A percentile compares a stretch with the other conserved stretches of the same genome.
Conservation (phyloP, 2,113 vertebrate species). For the Oryzias melastigma region DNA sequence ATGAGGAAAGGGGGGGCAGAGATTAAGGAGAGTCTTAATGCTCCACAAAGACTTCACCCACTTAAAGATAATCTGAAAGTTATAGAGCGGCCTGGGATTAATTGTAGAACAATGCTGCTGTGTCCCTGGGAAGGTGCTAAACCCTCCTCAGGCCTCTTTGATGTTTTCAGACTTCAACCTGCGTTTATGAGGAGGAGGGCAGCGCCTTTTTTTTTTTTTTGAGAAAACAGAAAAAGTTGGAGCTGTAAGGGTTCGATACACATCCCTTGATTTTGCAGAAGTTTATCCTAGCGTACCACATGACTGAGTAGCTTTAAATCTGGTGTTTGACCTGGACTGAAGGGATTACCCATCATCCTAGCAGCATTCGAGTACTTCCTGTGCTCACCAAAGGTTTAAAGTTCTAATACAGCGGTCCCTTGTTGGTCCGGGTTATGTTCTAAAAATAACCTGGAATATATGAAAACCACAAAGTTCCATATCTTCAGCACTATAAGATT, state of each 20-base stretch:
- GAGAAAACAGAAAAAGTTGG: constrained; percentile 10
- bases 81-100: constrained; percentile 84
- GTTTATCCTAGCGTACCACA: constrained; percentile 1
- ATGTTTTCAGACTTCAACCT: constrained; percentile 64
- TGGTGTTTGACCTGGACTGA: constrained; percentile 43
- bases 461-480: too few species aligned
- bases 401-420: constrained; percentile 6
- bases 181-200: constrained; percentile 31
- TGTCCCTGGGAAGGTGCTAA: constrained; percentile 78
- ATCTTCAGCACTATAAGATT: too few species aligned
- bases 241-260: constrained; percentile 2
- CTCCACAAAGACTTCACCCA: constrained; percentile 80
- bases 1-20: constrained; percentile 33
- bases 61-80: constrained; percentile 86
- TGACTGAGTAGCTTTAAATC: constrained; percentile 4
- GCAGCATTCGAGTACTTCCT: constrained; percentile 57
- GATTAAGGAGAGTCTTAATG: constrained; percentile 77
- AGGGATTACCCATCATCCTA: constrained; percentile 52
- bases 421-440: too few species aligned
- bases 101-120: constrained; percentile 80
- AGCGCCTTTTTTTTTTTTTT: constrained; percentile 16
- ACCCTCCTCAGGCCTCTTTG: constrained; percentile 73
- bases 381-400: constrained; percentile 29
- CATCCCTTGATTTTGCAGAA: constrained; percentile 1
- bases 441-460: too few species aligned